These are phyloP conservation scores for Zaprionus tsacasi DNA, from an alignment of 1,140 invertebrate genomes.

Conservation along the genomic window DNA sequence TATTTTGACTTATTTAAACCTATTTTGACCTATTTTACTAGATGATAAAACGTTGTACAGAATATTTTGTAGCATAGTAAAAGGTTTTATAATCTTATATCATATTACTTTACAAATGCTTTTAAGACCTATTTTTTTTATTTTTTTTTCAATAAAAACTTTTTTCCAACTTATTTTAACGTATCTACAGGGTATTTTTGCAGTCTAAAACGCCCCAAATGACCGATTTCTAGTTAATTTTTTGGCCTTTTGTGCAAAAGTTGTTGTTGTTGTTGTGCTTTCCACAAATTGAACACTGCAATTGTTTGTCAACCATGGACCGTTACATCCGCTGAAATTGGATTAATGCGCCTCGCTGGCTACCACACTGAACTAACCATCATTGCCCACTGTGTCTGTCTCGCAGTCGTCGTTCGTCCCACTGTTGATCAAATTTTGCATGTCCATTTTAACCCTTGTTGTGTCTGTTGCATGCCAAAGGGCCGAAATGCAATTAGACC, in stretches of 20 bases:
- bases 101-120: too few species aligned
- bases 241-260: conserved; percentile 1
- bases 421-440: conserved; percentile 62
- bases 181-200: background rate
- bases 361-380: conserved; percentile 13
- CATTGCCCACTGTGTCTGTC: conserved; percentile 13
- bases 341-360: conserved; percentile 68
- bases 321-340: conserved; percentile 83
- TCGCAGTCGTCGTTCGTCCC: background rate
- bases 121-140: too few species aligned
- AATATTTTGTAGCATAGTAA: too few species aligned
- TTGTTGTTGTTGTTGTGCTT: conserved; percentile 4
- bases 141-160: too few species aligned
- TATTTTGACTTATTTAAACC: background rate
- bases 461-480: conserved; percentile 34
- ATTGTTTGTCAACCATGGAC: conserved; percentile 79
- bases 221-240: background rate
- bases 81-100: too few species aligned
- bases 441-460: conserved; percentile 72
- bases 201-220: background rate
- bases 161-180: background rate
- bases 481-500: conserved; percentile 71
- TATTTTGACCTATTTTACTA: background rate
- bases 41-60: too few species aligned
- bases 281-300: conserved; percentile 62